Conservation (phyloP, 2,797 vertebrate species). For the Apogon talboti region DNA sequence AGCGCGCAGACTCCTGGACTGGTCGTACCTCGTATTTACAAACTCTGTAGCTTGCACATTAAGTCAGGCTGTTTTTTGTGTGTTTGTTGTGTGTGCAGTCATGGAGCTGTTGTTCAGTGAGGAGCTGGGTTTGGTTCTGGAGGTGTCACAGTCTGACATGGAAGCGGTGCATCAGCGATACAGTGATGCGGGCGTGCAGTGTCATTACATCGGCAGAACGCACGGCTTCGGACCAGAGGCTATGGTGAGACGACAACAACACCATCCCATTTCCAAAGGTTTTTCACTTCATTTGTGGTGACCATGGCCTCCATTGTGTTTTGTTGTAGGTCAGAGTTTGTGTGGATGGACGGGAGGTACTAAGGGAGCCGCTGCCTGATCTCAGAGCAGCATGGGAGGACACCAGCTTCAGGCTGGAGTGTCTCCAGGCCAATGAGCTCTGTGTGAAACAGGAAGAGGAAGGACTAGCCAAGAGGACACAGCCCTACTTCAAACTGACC, state of each 20-base stretch:
- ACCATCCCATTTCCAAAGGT: neutral
- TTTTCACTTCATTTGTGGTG: neutral
- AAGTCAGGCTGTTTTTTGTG: neutral
- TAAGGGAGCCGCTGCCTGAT: slow-evolving; percentile 81
- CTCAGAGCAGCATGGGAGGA: slow-evolving; percentile 90
- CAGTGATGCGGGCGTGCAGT: slow-evolving; percentile 80
- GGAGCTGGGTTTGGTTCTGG: slow-evolving; percentile 90
- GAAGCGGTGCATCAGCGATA: slow-evolving; percentile 78
- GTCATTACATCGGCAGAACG: slow-evolving; percentile 85
- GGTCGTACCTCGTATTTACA: neutral
- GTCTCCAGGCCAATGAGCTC: slow-evolving; percentile 85
- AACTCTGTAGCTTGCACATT: neutral
- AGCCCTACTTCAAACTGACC: slow-evolving; percentile 85
- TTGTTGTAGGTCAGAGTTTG: slow-evolving; percentile 80
- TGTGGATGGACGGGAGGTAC: slow-evolving; percentile 82
- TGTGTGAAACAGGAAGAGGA: slow-evolving; percentile 88
- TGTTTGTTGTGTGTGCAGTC: slow-evolving; percentile 59
- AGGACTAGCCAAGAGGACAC: slow-evolving; percentile 82
- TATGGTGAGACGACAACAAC: slow-evolving; percentile 76
- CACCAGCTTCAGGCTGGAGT: slow-evolving; percentile 92
- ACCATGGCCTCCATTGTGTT: neutral
- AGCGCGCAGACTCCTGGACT: slow-evolving; percentile 1
- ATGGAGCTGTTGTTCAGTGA: slow-evolving; percentile 90
- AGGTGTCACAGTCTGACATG: slow-evolving; percentile 78
- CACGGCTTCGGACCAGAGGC: slow-evolving; percentile 84